Conservation (phyloP, 1,140 invertebrate species). For the Drosophila lini region DNA sequence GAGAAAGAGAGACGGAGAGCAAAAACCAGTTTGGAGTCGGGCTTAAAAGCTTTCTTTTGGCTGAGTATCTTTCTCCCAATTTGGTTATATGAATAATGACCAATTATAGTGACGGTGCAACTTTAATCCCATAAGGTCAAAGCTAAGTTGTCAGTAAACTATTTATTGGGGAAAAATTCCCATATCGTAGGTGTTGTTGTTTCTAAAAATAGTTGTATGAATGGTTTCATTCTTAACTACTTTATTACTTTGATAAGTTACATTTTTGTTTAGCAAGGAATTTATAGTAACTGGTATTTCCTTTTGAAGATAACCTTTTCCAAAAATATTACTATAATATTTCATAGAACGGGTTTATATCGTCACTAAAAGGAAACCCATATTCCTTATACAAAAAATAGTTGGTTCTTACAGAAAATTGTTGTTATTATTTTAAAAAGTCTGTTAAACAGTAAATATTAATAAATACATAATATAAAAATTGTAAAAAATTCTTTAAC, state of each 20-base stretch:
- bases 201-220: neutral
- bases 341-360: too few relatives aligned
- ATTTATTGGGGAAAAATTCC: neutral
- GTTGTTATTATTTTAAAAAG: neutral
- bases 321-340: too few relatives aligned
- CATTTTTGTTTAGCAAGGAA: neutral
- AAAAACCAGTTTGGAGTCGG: conserved; percentile 28
- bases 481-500: too few relatives aligned
- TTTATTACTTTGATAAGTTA: neutral
- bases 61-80: conserved; percentile 1
- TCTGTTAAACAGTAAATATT: too few relatives aligned
- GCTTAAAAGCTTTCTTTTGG: conserved; percentile 11
- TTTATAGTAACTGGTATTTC: neutral
- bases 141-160: neutral
- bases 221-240: neutral
- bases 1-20: neutral
- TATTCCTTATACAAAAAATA: neutral
- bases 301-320: neutral
- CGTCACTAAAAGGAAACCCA: too few relatives aligned
- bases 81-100: neutral
- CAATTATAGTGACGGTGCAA: neutral
- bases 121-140: neutral
- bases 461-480: neutral
- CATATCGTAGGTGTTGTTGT: neutral
- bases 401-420: neutral